Base-by-base conservation (phyloP, 2,113 vertebrate genomes). In the Labeo rohita region DNA sequence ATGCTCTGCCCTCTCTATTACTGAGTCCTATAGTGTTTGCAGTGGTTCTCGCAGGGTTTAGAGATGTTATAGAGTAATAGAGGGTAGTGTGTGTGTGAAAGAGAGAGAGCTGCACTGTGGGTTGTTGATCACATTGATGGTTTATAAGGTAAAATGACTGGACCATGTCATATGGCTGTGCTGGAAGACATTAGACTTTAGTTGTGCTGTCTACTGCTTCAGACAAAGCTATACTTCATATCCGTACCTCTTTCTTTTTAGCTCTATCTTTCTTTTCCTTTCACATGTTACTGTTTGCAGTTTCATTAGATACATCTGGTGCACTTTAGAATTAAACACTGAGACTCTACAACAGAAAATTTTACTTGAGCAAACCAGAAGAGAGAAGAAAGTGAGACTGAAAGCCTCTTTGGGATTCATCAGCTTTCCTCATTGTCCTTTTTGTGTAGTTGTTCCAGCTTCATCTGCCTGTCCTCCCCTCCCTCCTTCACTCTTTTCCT, bases 121-220 rank as follows among this genome's bases (percentile, higher is more conserved):
- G 56, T 39, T 83, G 43, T 90, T 86, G 86, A 85, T 90, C 88
- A 90, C 76, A 61, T 49, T 86, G 84, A 89, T 88, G 68, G 86
- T 7, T 59, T 86, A 80, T 86, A 83, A 89, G 75, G 83, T 70
- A 75, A 87, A 68, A 85, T 86, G 73, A 63, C 87, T 88, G 73
- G 84, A 61, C 59, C 83, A 63, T 85, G 87, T 88, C 87, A 85
- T 52, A 73, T 63, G 80, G 65, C 79, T 83, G 82, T 76, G 87
- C 89, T 86, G 89, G 56, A 85, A 68, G 84, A 83, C 85, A 89
- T 89, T 87, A 75, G 84, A 89, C 82, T 88, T 86, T 81, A 83
- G 68, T 86, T 84, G 84, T 75, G 81, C 86, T 86, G 86, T 86
- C 87, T 83, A 84, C 85, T 87, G 39, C 72, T 81, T 76, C 65